Evolutionary conservation across 37 sponge, comb jelly and placozoan species (phyloP).

Genomic region (Eunapius fragilis): DNA sequence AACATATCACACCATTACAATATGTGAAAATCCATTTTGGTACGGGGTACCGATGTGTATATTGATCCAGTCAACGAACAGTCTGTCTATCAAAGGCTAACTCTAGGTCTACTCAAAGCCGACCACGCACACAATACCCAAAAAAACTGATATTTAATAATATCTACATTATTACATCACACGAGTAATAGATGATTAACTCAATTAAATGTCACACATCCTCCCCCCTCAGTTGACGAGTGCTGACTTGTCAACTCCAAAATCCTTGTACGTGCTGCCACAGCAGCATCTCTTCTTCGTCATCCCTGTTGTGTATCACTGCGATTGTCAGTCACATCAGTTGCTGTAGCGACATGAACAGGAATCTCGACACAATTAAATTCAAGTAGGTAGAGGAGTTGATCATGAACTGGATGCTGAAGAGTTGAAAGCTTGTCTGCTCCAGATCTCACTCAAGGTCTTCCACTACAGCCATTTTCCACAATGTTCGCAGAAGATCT

Average conservation of each 20-base stretch:
- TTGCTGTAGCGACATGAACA: too few species aligned
- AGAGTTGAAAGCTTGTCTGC: not conserved
- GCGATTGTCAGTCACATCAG: too few species aligned
- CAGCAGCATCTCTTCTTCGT: not conserved
- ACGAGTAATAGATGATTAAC: too few species aligned
- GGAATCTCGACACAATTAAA: not conserved
- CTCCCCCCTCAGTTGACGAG: not conserved
- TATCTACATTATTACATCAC: too few species aligned
- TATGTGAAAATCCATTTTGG: too few species aligned
- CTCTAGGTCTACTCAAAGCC: too few species aligned
- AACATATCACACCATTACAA: too few species aligned
- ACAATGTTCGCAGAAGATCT: not conserved
- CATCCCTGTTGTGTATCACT: not conserved
- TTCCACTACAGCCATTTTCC: not conserved
- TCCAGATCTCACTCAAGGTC: not conserved
- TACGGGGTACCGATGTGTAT: too few species aligned
- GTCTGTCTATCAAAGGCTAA: too few species aligned
- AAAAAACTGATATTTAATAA: too few species aligned
- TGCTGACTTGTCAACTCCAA: not conserved
- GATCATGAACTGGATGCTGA: conserved; percentile 5
- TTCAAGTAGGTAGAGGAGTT: conserved; percentile 28
- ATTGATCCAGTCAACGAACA: too few species aligned
- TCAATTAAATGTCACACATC: not conserved
- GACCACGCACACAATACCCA: too few species aligned
- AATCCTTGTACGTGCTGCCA: not conserved